These are phyloP conservation scores for Karalla daura DNA, from an alignment of 2,797 vertebrate species.

Conservation along the genomic window DNA sequence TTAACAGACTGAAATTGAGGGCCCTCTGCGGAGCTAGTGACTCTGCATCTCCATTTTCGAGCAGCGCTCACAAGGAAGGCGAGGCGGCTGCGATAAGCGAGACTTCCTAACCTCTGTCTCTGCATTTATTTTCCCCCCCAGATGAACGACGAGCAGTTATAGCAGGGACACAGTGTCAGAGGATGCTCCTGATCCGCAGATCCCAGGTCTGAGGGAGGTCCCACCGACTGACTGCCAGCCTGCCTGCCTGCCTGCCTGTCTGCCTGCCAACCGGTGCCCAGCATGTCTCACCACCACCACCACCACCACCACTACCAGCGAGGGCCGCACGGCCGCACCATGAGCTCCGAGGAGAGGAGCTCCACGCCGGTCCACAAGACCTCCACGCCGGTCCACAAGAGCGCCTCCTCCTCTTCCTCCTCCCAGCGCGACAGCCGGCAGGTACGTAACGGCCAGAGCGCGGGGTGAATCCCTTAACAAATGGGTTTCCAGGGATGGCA, in stretches of 20 bases:
- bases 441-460: constrained; percentile 84
- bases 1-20: constrained; percentile 26
- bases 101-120: constrained; percentile 48
- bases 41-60: neutral
- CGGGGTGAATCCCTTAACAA: neutral
- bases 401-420: constrained; percentile 92
- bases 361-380: constrained; percentile 88
- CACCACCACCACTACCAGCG: constrained; percentile 79
- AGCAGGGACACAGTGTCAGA: constrained; percentile 55
- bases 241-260: too few relatives aligned
- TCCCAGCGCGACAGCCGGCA: constrained; percentile 96
- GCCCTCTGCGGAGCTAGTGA: constrained; percentile 3
- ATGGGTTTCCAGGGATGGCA: constrained; percentile 15
- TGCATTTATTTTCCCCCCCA: too few relatives aligned
- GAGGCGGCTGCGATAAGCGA: neutral
- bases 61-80: constrained; percentile 18
- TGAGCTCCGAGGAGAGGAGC: constrained; percentile 95
- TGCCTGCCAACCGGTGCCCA: constrained; percentile 43
- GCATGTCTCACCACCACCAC: constrained; percentile 82
- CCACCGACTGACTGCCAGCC: too few relatives aligned
- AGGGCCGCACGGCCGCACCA: constrained; percentile 82
- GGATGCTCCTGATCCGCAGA: constrained; percentile 63
- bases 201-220: constrained; percentile 71
- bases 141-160: constrained; percentile 66
- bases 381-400: constrained; percentile 95